Evolutionary conservation across 1,140 invertebrate genomes (phyloP), one percentile per base, ranked within the genome.

Genomic region (Achroia grisella): DNA sequence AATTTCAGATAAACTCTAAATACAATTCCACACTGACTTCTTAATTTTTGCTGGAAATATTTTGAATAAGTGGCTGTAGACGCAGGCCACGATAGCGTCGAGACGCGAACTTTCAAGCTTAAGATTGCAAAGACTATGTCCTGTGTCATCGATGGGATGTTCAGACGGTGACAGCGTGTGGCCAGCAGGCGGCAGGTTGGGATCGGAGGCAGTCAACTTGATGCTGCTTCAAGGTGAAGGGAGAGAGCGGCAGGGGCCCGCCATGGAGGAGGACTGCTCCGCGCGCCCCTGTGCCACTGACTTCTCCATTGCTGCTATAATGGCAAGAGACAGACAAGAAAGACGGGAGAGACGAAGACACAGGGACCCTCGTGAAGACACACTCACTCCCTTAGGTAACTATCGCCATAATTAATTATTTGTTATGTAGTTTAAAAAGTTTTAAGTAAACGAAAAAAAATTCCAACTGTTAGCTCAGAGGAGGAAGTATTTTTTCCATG

Each of bases 301-400:
- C 86, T 95, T 95, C 87, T 94, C 93, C 70, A 95, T 95, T 54
- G 94, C 93, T 11, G 94, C 94, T 44, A 95, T 95, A 57, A 95
- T 95, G 93, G 92, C 92, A 37, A 73, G 92, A 44, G 91, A 90
- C 49, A 59, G 89, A 8, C 88, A 87, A 58, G 83, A 86, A 58
- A 45, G 81, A n/a, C 65, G 81, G 29, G 78, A 83, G 48, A 57
- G 80, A 37, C 71, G 68, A 34, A 71, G 78, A 52, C 82, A 63
- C 52, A 76, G 71, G 56, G 87, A 81, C 71, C 87, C 73, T 36
- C 83, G 75, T 58, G 80, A 84, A 56, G 81, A 82, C 40, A 85
- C 76, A 15, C 66, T 85, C 10, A 81, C 80, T 28, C 81, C 84
- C 15, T 59, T 84, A 71, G 79, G 79, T 84, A 29, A 59, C 67